Base-by-base conservation (phyloP, 2,888 invertebrate species). In the Chloroclysta siterata region DNA sequence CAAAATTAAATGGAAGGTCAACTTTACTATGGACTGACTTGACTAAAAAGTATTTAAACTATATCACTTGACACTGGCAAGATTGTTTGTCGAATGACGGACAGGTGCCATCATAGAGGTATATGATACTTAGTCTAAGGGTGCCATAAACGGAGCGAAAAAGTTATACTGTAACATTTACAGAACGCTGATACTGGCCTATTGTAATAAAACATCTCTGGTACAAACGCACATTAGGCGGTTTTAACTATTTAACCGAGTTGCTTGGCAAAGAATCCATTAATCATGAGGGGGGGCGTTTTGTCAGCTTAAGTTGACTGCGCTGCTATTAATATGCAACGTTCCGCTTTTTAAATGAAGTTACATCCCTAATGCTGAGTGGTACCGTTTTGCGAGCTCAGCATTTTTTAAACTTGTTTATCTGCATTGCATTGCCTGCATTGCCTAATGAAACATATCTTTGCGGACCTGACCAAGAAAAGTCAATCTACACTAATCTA, bases 181-280 rank as follows among this genome's bases (percentile, higher is more conserved):
- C n/a, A n/a, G n/a, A n/a, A n/a, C n/a, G n/a, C n/a, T n/a, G n/a
- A n/a, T n/a, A n/a, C n/a, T n/a, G n/a, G n/a, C n/a, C n/a, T n/a
- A n/a, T n/a, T n/a, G n/a, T n/a, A n/a, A n/a, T n/a, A n/a, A 33
- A 33, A 33, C 5, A 8, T 33, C 33, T 29, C 29, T 29, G 29
- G 29, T 29, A 10, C 8, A 46, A 46, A 15, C 8, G 44, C 44
- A 46, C 2, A 46, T 15, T 44, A 44, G 39, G 78, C 72, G 74
- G 71, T 78, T 80, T 81, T 70, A 75, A 75, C 74, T 78, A 75
- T 82, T 81, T 78, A 82, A 81, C 79, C 76, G 76, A 75, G 80
- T 82, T 79, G 79, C 73, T 67, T 71, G 72, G 73, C 76, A 73
- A 80, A 81, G 80, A 78, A 81, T 77, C 79, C 81, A 87, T 85